Conservation (phyloP, 2,888 invertebrate species). For the Clunio marinus region DNA sequence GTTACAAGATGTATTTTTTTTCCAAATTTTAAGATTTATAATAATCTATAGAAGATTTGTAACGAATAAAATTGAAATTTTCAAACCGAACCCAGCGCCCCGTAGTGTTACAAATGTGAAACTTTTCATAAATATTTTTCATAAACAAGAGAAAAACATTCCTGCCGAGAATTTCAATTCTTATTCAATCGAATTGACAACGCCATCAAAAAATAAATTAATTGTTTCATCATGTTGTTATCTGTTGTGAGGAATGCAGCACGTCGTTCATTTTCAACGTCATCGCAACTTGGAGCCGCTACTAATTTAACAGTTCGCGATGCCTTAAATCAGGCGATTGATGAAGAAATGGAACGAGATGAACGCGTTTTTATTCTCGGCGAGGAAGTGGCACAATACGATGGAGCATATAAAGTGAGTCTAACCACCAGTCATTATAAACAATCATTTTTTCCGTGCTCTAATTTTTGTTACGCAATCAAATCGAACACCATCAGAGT, state of each 20-base stretch:
- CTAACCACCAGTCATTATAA: not conserved
- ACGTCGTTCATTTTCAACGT: slow-evolving; percentile 55
- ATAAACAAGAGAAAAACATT: too few species aligned
- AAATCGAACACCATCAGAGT: not conserved
- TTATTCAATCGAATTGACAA: too few species aligned
- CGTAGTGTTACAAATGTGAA: too few species aligned
- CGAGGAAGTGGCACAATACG: slow-evolving; percentile 98
- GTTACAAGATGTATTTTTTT: too few species aligned
- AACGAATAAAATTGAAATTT: too few species aligned
- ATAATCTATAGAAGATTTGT: too few species aligned
- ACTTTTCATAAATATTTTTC: too few species aligned
- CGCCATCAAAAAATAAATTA: not conserved
- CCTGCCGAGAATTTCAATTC: too few species aligned
- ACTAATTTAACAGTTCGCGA: slow-evolving; percentile 90
- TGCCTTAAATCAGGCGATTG: slow-evolving; percentile 92
- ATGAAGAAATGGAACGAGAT: slow-evolving; percentile 94
- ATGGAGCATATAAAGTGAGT: slow-evolving; percentile 93
- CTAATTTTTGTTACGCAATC: slow-evolving; percentile 22
- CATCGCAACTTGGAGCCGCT: slow-evolving; percentile 49
- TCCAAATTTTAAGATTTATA: too few species aligned
- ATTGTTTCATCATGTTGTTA: slow-evolving; percentile 45
- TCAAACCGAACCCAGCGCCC: too few species aligned
- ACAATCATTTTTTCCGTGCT: not conserved
- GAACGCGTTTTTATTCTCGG: slow-evolving; percentile 87
- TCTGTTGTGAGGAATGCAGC: slow-evolving; percentile 47